phyloP scores from a whole-genome alignment of 2,888 invertebrate species.

The Cepaea hortensis region DNA sequence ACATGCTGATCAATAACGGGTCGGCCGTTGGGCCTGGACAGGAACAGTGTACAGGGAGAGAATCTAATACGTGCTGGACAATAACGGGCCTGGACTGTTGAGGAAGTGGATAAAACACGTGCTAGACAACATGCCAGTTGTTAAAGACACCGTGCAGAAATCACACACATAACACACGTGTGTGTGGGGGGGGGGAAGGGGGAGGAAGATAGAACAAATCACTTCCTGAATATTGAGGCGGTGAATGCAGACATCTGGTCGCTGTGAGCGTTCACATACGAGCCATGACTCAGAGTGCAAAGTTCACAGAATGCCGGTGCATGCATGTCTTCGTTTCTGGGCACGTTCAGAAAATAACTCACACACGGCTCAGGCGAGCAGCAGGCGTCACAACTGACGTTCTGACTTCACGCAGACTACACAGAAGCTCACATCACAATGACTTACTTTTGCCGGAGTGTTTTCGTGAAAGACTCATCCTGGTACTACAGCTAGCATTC shows the following conservation, averaged over 20 bases:
- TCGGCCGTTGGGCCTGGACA: no score
- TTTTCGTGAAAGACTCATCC: conserved; percentile 17
- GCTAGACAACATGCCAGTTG: no score
- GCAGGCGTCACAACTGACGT: neutral
- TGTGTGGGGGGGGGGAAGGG: no score
- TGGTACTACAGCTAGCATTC: neutral
- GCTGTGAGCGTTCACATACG: neutral
- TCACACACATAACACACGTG: no score
- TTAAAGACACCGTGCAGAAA: no score
- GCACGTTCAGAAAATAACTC: neutral
- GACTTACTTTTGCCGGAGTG: conserved; percentile 21
- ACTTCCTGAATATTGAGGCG: neutral
- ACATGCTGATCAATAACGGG: no score
- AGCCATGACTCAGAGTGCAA: neutral
- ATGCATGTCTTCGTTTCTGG: neutral
- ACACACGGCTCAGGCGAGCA: no score
- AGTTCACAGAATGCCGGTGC: neutral
- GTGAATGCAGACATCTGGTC: neutral
- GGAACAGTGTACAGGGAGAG: no score
- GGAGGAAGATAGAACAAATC: neutral
- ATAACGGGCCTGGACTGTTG: no score
- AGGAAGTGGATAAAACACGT: no score
- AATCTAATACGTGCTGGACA: no score
- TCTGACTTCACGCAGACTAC: neutral
- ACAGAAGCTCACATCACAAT: neutral